phyloP scores from a whole-genome alignment of 2,113 vertebrate genomes.

The Laticauda laticaudata region DNA sequence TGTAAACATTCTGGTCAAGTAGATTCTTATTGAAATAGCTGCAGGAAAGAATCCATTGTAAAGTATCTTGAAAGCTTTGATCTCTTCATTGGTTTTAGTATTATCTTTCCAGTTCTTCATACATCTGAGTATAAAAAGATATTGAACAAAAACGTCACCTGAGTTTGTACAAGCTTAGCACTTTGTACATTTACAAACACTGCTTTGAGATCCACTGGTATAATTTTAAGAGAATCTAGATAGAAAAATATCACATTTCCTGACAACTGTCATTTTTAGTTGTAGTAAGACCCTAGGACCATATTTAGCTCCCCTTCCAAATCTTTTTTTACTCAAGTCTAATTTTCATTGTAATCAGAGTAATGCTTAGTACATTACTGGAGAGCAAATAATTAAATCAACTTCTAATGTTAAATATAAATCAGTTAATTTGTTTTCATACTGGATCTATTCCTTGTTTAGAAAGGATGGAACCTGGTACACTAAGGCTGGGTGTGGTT shows the following conservation, averaged over 20 bases:
- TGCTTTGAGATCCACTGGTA: background rate
- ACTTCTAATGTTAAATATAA: background rate
- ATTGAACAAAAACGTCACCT: background rate
- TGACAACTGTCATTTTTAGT: background rate
- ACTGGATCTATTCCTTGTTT: background rate
- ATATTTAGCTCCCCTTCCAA: background rate
- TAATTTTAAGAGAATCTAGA: background rate
- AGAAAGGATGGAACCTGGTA: background rate
- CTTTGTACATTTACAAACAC: background rate
- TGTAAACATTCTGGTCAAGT: background rate
- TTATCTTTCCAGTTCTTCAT: background rate
- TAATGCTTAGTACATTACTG: background rate
- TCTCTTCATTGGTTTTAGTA: background rate
- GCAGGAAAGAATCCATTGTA: background rate
- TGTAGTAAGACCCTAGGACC: background rate
- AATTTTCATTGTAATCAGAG: background rate
- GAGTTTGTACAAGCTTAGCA: background rate
- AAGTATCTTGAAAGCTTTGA: constrained; percentile 1
- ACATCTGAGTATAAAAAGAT: background rate
- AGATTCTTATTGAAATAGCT: background rate
- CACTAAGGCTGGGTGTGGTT: background rate
- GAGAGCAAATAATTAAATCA: background rate
- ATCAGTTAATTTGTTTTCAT: background rate
- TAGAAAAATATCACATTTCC: background rate
- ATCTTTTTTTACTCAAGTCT: background rate